Evolutionary conservation across 2,888 invertebrate genomes (phyloP), one percentile per base, ranked within the genome.

Genomic region (Nemapogon koenigi): DNA sequence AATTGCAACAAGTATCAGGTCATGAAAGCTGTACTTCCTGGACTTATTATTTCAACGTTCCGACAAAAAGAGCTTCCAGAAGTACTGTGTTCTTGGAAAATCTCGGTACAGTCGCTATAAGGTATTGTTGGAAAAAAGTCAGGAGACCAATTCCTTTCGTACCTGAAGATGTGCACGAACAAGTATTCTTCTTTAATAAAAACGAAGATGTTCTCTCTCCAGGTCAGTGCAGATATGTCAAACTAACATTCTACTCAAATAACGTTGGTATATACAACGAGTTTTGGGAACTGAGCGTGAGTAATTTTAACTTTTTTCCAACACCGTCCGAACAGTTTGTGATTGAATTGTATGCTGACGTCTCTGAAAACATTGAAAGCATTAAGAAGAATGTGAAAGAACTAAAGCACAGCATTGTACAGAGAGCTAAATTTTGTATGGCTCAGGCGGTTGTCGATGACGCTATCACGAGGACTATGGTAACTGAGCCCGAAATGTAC

Each of bases 151-250:
- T 70, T 18, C 59, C 57, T 2, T 58, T 59, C 22, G 60, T 71
- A 46, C 60, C 65, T 3, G 65, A 67, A 40, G 58, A 57, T 29
- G 46, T 44, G 19, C 55, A 51, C 38, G 63, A 58, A 28, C 76
- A 68, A 51, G 63, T 64, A 1, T 85, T 84, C 49, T 83, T 69
- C 50, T 85, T 85, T 42, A 73, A 82, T 40, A 84, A 82, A 56
- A 82, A 80, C 44, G 81, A 81, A 51, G 65, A 75, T 13, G 52
- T 81, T 1, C 42, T 85, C 28, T 55, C 69, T 1, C 84, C 84
- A 1, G 81, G 82, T 1, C 72, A 82, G 46, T 59, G 49, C 2
- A 62, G 62, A 28, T 46, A 65, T 18, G 47, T 84, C 29, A 57
- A 49, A 10, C 62, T 84, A 19, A 81, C 78, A 45, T 85, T 83